Conservation (phyloP, 2,888 invertebrate species). For the Coenonympha arcania region DNA sequence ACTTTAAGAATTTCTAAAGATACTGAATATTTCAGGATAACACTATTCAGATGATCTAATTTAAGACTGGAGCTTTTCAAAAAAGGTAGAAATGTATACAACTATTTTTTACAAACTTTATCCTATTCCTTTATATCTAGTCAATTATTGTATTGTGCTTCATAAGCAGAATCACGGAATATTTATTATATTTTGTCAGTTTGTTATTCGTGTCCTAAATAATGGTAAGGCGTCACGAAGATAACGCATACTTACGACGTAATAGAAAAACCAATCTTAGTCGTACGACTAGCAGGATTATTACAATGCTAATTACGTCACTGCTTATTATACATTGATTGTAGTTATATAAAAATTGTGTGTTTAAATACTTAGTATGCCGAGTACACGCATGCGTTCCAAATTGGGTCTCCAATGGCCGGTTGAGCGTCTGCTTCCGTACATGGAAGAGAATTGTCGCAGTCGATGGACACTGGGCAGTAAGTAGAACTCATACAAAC, state of each 20-base stretch:
- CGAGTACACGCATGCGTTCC: conserved; percentile 36
- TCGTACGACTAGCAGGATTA: conserved; percentile 27
- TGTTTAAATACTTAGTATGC: conserved; percentile 47
- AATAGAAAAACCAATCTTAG: conserved; percentile 29
- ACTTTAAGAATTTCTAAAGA: too few relatives aligned
- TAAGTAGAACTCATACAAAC: conserved; percentile 17
- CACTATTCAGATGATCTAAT: too few relatives aligned
- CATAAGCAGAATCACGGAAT: too few relatives aligned
- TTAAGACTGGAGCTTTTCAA: too few relatives aligned
- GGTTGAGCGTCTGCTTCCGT: conserved; percentile 21
- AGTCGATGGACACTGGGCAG: conserved; percentile 3
- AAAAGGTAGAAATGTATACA: too few relatives aligned
- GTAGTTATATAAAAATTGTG: conserved; percentile 32
- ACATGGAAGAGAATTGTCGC: conserved; percentile 20
- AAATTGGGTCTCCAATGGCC: conserved; percentile 41
- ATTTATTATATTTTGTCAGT: too few relatives aligned
- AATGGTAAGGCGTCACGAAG: too few relatives aligned
- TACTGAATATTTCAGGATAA: too few relatives aligned
- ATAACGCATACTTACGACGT: background rate
- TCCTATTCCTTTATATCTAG: too few relatives aligned
- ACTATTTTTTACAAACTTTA: too few relatives aligned
- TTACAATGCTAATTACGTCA: conserved; percentile 24
- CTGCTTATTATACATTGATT: conserved; percentile 24
- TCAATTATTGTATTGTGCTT: too few relatives aligned
- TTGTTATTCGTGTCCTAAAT: too few relatives aligned